phyloP scores from a whole-genome alignment of 2,797 vertebrate species.

The Neomorphus geoffroyi region DNA sequence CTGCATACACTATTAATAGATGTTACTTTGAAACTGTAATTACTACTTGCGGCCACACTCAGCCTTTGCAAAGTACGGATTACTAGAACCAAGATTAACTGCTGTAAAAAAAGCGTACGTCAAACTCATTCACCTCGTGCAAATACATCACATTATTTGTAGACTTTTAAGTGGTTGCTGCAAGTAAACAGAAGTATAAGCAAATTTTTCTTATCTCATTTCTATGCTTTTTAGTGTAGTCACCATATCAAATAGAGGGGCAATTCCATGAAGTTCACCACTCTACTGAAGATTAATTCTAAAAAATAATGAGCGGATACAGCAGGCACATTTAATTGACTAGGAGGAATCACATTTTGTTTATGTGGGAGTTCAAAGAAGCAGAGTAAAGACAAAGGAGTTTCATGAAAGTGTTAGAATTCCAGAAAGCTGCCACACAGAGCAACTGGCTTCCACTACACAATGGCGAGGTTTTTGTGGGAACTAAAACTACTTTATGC shows the following conservation, averaged over 20 bases:
- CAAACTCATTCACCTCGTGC: neutral
- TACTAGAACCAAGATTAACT: slow-evolving; percentile 35
- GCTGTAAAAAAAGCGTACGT: slow-evolving; percentile 4
- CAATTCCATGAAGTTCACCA: neutral
- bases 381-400: neutral
- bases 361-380: neutral
- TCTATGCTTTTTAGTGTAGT: neutral
- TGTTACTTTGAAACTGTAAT: slow-evolving; percentile 48
- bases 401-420: neutral
- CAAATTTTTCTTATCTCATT: neutral
- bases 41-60: slow-evolving; percentile 1
- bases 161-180: too few species aligned
- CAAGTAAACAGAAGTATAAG: neutral
- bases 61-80: slow-evolving; percentile 6
- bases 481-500: neutral
- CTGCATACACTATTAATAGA: slow-evolving; percentile 35
- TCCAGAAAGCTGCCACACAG: neutral
- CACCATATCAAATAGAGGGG: neutral
- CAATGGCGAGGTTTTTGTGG: neutral
- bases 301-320: neutral
- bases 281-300: neutral
- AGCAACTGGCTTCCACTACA: rapidly evolving
- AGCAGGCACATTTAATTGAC: neutral
- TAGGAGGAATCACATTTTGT: neutral
- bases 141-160: neutral